Conservation (phyloP, 1,140 invertebrate species). For the Zaprionus vittiger region DNA sequence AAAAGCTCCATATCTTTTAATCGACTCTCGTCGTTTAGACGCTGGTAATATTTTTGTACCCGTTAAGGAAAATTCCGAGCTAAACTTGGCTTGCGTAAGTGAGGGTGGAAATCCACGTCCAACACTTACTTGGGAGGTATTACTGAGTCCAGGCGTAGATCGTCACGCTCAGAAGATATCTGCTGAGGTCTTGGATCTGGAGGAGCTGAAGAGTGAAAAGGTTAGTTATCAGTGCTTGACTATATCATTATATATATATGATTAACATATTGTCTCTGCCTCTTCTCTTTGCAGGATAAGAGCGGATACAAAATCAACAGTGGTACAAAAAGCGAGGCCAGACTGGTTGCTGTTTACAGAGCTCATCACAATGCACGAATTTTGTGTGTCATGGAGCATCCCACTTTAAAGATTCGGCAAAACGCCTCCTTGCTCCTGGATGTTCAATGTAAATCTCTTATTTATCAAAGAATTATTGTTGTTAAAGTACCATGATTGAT, state of each 20-base stretch:
- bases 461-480: not conserved
- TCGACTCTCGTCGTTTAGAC: constrained; percentile 91
- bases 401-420: constrained; percentile 87
- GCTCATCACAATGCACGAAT: constrained; percentile 91
- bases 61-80: constrained; percentile 91
- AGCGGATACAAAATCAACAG: constrained; percentile 84
- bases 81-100: constrained; percentile 92
- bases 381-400: constrained; percentile 90
- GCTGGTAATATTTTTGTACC: constrained; percentile 93
- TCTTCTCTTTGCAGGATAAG: constrained; percentile 74
- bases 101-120: constrained; percentile 93
- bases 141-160: constrained; percentile 86
- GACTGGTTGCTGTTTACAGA: constrained; percentile 88
- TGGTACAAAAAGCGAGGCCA: constrained; percentile 87
- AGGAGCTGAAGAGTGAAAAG: constrained; percentile 83
- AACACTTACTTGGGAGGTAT: constrained; percentile 89
- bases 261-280: not conserved
- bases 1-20: constrained; percentile 90
- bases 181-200: constrained; percentile 82
- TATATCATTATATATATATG: not conserved
- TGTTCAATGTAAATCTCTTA: constrained; percentile 89
- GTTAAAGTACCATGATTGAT: not conserved
- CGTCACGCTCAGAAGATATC: constrained; percentile 85
- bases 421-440: constrained; percentile 91
- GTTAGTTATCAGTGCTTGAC: constrained; percentile 27